Conservation (phyloP, 2,113 vertebrate genomes). For the Willisornis vidua region DNA sequence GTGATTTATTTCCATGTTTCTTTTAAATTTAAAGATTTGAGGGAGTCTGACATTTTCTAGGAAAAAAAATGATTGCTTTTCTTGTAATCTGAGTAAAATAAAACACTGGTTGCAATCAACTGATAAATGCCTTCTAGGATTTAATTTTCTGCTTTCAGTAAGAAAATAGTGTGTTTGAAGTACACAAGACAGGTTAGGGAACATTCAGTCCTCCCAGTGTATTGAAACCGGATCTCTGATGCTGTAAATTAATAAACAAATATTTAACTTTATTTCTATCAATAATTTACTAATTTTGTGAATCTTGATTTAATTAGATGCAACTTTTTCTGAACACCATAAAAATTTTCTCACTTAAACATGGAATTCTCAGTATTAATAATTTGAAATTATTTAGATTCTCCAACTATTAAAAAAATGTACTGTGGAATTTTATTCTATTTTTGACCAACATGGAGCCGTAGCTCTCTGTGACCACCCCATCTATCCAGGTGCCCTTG, state of each 20-base stretch:
- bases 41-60: background rate
- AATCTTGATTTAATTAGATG: background rate
- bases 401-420: background rate
- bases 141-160: background rate
- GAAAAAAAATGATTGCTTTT: background rate
- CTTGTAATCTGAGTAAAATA: background rate
- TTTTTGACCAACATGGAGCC: background rate
- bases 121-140: background rate
- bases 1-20: background rate
- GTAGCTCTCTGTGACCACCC: background rate
- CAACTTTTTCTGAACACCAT: background rate
- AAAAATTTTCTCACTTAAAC: background rate
- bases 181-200: background rate
- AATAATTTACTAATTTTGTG: background rate
- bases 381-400: background rate
- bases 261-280: background rate
- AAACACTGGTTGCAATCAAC: background rate
- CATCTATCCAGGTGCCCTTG: background rate
- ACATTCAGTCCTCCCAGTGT: background rate
- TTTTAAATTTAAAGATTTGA: background rate
- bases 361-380: background rate
- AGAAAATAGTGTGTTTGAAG: background rate
- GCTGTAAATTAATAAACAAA: background rate
- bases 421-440: background rate
- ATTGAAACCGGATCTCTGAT: background rate